Base-by-base conservation (phyloP, 2,113 vertebrate species). In the Catharus fuscescens region DNA sequence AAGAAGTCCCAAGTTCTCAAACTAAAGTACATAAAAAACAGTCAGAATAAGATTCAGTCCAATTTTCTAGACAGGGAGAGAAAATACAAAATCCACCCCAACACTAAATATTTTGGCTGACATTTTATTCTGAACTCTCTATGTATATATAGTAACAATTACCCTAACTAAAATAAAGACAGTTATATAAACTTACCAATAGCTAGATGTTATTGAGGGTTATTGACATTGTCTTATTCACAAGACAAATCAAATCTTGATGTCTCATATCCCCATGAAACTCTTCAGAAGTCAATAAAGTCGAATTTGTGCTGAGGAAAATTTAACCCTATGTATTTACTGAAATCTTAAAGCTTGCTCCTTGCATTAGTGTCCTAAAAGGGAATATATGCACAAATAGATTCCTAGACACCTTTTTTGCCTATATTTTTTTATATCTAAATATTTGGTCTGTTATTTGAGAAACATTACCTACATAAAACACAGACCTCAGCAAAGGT, bases 401-500 rank as follows among this genome's bases (percentile, higher is more conserved):
- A 90, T 77, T 94, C 78, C 86, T 92, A 90, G 95, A 96, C 87
- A 92, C 19, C 38, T 92, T 93, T 96, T 92, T 86, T 18, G 3
- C 76, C 60, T 40, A 40, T 57, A 28, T 94, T 92, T 95, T 38
- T 97, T 48, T 50, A 47, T 74, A 95, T 85, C 80, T 81, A 96
- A 96, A 94, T 97, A 95, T 97, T 98, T 96, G 92, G 95, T 93
- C 80, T 91, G 72, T 72, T 94, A n/a, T 90, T 97, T 67, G 81
- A 86, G 57, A 77, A 48, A 74, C 62, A 89, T 67, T 85, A 79
- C 56, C 85, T 92, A 59, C 73, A 50, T 52, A 95, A 96, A 95
- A 94, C 96, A 65, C 47, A 52, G 84, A 96, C 32, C 28, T 91
- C 70, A 56, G 54, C 53, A 47, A 82, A 93, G 86, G n/a, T 80